Evolutionary conservation across 2,888 invertebrate genomes (phyloP).

Genomic region (Lumbricus terrestris): DNA sequence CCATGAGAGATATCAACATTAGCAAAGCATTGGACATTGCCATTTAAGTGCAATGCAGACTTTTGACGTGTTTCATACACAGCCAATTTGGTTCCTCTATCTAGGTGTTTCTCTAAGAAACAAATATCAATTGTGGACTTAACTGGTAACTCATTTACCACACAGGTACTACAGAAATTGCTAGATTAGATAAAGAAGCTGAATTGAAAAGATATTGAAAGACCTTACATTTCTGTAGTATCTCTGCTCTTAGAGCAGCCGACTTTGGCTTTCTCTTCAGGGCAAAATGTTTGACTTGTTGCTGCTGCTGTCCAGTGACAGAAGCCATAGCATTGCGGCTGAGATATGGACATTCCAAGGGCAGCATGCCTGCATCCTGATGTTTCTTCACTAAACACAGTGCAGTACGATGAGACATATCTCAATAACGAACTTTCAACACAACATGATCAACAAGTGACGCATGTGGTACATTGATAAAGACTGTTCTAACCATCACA

Average conservation of each 20-base stretch:
- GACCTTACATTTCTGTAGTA: slow-evolving; percentile 76
- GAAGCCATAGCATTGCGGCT: slow-evolving; percentile 88
- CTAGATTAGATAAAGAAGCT: background rate
- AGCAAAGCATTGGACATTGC: no score
- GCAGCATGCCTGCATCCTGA: slow-evolving; percentile 68
- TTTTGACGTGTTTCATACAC: background rate
- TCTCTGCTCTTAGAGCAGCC: slow-evolving; percentile 81
- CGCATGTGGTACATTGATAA: no score
- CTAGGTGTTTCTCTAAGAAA: background rate
- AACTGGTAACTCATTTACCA: background rate
- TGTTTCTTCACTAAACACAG: slow-evolving; percentile 47
- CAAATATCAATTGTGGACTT: background rate
- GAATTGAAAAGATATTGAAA: background rate
- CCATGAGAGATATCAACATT: no score
- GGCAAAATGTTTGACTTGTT: slow-evolving; percentile 85
- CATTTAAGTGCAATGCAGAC: no score
- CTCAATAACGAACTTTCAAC: background rate
- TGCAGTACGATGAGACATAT: background rate
- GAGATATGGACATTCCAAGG: slow-evolving; percentile 91
- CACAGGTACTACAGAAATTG: background rate
- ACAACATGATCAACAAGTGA: background rate
- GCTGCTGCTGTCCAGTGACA: slow-evolving; percentile 71
- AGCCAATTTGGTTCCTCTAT: background rate
- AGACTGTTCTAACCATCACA: background rate
- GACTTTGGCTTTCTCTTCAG: slow-evolving; percentile 92